Percentiles rank a stretch among this genome's conserved stretches.
These are phyloP conservation scores for Dolichoris vasculosae DNA, from an alignment of 1,140 invertebrate species.

Conservation along the genomic window DNA sequence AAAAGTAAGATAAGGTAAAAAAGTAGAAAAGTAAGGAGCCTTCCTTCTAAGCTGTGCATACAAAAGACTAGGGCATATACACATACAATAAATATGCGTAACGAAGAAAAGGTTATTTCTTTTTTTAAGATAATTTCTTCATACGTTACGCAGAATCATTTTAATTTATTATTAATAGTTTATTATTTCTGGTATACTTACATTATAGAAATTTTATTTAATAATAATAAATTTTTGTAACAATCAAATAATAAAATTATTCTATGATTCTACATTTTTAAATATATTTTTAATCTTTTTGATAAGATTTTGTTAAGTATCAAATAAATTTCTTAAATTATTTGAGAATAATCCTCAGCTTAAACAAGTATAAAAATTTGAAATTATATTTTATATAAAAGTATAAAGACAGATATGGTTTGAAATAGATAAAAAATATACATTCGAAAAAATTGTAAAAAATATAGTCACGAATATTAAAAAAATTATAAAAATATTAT, in stretches of 20 bases:
- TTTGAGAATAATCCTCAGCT: neutral
- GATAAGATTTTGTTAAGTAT: neutral
- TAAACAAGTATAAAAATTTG: neutral
- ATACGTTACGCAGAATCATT: slow-evolving; percentile 27
- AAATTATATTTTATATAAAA: neutral
- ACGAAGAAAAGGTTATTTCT: slow-evolving; percentile 22
- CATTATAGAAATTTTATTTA: neutral
- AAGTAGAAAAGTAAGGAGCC: too few relatives aligned
- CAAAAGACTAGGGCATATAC: slow-evolving; percentile 18
- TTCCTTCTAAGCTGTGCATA: slow-evolving; percentile 34
- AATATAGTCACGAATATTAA: neutral
- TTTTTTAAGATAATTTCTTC: slow-evolving; percentile 35
- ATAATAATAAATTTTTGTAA: neutral
- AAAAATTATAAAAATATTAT: neutral
- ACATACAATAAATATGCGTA: slow-evolving; percentile 21
- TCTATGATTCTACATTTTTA: too few relatives aligned
- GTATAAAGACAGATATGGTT: neutral
- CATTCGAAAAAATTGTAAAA: neutral
- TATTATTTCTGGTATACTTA: neutral
- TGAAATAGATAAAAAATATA: neutral
- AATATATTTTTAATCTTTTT: too few relatives aligned
- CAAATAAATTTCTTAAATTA: neutral
- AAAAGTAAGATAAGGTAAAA: too few relatives aligned
- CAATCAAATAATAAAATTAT: too few relatives aligned
- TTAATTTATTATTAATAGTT: neutral